Base-by-base conservation (phyloP, 2,888 invertebrate genomes). In the Drosophila sordidapex region DNA sequence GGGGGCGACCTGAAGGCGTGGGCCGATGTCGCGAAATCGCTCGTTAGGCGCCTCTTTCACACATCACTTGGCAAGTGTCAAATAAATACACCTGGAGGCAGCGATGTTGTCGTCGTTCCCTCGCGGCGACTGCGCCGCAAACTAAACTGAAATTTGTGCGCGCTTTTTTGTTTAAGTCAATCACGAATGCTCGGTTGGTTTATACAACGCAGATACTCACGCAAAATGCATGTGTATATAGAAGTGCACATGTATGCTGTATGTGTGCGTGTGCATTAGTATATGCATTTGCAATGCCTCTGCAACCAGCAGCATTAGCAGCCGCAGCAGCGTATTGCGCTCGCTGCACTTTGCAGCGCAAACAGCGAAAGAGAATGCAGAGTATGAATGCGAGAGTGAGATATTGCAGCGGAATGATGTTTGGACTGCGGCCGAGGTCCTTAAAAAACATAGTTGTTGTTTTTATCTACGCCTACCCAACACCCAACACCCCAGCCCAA, bases 51-150 rank as follows among this genome's bases (percentile, higher is more conserved):
- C 85, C 85, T 79, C 83, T 90, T 89, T 90, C 76, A 89, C 89
- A 91, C 89, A 89, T 90, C 89, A 91, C 87, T 89, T 87, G 83
- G 79, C 83, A 84, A 81, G 79, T 83, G 87, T 81, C 89, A 91
- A 90, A 90, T 90, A 91, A 91, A 89, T 90, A 81, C 84, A 83
- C 85, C 72, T 72, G 53, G 71, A 64, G 71, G 60, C 46, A 36
- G 49, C 59, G 54, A 49, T 64, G 72, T 70, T 57, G 65, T 72
- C 72, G 81, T 82, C 84, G 83, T 87, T 86, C 82, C 89, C 89
- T 83, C 76, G 84, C 81, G 79, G 90, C 89, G 89, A 81, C 84
- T 87, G 87, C 90, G 86, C 87, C 83, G 83, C 81, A 87, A 90
- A 90, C 87, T 90, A 89, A 89, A 88, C 85, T 82, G 63, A 85